Percentiles rank a stretch among this genome's conserved stretches.
Conservation (phyloP, 2,888 invertebrate species). For the Chaetogeoica ovagalla region DNA sequence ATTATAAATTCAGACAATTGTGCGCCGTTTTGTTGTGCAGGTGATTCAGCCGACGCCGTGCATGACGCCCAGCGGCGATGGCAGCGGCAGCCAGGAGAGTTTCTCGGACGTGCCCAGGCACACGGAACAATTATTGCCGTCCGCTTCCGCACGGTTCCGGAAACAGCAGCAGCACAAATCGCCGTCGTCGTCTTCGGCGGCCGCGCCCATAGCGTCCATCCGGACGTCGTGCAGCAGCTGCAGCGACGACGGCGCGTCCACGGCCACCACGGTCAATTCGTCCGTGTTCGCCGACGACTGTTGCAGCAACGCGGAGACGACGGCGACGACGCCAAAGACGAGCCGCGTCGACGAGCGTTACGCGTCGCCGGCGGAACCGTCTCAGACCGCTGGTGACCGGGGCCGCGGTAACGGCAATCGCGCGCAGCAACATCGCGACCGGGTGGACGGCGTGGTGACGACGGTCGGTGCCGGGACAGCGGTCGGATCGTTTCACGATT, state of each 20-base stretch:
- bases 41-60: constrained; percentile 82
- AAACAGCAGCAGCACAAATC: neutral
- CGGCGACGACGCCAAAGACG: neutral
- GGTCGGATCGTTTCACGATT: constrained; percentile 7
- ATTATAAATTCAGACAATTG: no score
- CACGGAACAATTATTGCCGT: constrained; percentile 44
- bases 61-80: constrained; percentile 71
- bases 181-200: neutral
- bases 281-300: constrained; percentile 46
- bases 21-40: constrained; percentile 56
- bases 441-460: neutral
- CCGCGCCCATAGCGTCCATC: constrained; percentile 43
- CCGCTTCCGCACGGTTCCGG: constrained; percentile 22
- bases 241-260: constrained; percentile 43
- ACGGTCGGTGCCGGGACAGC: neutral
- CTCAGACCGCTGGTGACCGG: neutral
- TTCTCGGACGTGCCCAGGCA: constrained; percentile 44
- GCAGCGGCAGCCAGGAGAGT: constrained; percentile 60
- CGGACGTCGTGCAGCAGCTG: constrained; percentile 50
- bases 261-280: constrained; percentile 45
- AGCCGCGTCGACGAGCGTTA: neutral
- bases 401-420: neutral
- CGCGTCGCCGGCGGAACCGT: neutral
- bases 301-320: constrained; percentile 19
- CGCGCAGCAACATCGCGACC: neutral